These are phyloP conservation scores for Poeciliopsis paucimaculata DNA, from an alignment of 2,797 vertebrate species.

Conservation along the genomic window DNA sequence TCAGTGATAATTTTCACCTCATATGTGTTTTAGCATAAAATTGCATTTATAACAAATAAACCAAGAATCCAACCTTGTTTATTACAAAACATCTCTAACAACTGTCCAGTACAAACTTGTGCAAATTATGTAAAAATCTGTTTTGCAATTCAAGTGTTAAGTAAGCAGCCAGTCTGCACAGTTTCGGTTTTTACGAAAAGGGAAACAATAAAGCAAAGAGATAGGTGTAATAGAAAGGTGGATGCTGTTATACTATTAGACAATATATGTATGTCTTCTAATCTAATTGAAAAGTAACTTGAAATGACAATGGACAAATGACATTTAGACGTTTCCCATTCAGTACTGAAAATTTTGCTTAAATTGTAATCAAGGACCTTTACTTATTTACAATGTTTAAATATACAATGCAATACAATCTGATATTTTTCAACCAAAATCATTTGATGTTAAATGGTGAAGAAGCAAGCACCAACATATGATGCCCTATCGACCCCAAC, in stretches of 20 bases:
- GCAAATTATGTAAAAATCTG: background rate
- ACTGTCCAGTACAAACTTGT: background rate
- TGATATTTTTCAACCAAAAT: background rate
- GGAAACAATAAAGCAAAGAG: background rate
- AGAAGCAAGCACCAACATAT: background rate
- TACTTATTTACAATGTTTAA: too few relatives aligned
- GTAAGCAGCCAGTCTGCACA: background rate
- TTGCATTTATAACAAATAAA: background rate
- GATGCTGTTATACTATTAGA: background rate
- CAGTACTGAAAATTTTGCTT: too few relatives aligned
- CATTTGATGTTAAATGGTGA: background rate
- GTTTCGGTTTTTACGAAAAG: background rate
- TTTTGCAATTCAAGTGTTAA: slow-evolving; percentile 3
- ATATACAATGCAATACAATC: background rate
- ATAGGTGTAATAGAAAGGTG: background rate
- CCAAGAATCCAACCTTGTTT: background rate
- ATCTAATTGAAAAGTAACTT: background rate
- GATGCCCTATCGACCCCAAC: background rate
- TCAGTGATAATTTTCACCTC: background rate
- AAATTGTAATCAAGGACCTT: too few relatives aligned
- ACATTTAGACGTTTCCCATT: too few relatives aligned
- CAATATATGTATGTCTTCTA: background rate
- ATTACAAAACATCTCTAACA: background rate
- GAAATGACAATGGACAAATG: background rate
- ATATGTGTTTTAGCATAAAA: background rate